Evolutionary conservation across 2,888 invertebrate genomes (phyloP), one percentile per base, ranked within the genome.

Genomic region (Nemoura dubitans): DNA sequence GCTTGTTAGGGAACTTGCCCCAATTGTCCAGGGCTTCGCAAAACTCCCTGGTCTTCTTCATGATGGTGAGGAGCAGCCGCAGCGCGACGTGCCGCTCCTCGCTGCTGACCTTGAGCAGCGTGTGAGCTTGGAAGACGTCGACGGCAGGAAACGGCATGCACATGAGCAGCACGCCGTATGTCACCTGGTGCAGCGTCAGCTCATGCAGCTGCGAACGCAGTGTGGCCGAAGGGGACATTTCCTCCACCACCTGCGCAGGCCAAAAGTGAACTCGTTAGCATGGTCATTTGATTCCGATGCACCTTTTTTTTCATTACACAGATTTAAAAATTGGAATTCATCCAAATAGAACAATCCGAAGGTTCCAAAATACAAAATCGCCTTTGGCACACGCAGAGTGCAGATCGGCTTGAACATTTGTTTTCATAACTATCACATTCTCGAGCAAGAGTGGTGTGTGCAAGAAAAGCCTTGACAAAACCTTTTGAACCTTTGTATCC

Each of bases 71-170:
- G 0, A 93, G 89, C 1, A 93, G 89, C 2, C 90, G 89, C 30
- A 91, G 89, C 0, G 91, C 90, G 21, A 91, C 90, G 76, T 92
- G 88, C 3, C 93, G 91, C 7, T 91, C 89, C 10, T 89, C 43
- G 29, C 90, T 89, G 36, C 89, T 89, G 0, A 88, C 42, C 83
- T 90, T 89, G 43, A 89, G 89, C 10, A 92, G 86, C 28, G 91
- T 89, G 77, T 89, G 89, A 2, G 88, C 59, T 76, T 91, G 88
- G 21, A 90, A 89, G 30, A 88, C 88, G 90, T 93, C 94, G 76
- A 94, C 88, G 85, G 94, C 89, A 25, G 92, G 91, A 21, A 91
- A 90, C 1, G 94, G 94, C 43, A 88, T 88, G 76, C 36, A 81
- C 77, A 88, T 76, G 30, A 76, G 25, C 6, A 59, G 36, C 21